These are phyloP conservation scores for Eriocheir sinensis DNA, from an alignment of 1,140 invertebrate genomes.

Conservation along the genomic window DNA sequence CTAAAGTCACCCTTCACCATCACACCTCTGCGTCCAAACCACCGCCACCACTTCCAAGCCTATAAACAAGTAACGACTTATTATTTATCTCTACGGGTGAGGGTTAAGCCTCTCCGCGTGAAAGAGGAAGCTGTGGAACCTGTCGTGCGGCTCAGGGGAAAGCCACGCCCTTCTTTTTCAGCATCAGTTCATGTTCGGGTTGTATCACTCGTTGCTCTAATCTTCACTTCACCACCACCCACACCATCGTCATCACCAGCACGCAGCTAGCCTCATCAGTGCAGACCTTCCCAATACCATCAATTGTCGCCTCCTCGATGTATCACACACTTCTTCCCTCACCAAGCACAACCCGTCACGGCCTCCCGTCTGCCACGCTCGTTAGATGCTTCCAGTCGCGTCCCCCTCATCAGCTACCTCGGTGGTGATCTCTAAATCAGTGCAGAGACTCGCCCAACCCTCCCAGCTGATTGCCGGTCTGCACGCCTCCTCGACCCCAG, in stretches of 20 bases:
- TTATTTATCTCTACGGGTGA: no score
- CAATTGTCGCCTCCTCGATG: background rate
- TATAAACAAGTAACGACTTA: no score
- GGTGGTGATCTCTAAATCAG: background rate
- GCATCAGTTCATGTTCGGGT: background rate
- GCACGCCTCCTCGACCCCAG: background rate
- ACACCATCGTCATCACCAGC: conserved; percentile 8
- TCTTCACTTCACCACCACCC: background rate
- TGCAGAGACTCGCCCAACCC: background rate
- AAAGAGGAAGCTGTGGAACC: no score
- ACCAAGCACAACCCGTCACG: background rate
- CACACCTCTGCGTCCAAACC: background rate
- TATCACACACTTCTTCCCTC: background rate
- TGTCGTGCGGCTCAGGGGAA: no score
- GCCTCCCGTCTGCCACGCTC: background rate
- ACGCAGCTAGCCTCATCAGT: background rate
- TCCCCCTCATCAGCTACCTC: background rate
- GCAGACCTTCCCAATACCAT: background rate
- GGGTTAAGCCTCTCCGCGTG: no score
- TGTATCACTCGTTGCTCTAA: background rate
- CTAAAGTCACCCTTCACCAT: no score
- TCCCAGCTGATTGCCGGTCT: background rate
- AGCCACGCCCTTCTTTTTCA: no score
- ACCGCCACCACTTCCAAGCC: no score
- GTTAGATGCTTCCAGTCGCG: background rate